Base-by-base conservation (phyloP, 1,140 invertebrate genomes). In the Drosophila saltans region DNA sequence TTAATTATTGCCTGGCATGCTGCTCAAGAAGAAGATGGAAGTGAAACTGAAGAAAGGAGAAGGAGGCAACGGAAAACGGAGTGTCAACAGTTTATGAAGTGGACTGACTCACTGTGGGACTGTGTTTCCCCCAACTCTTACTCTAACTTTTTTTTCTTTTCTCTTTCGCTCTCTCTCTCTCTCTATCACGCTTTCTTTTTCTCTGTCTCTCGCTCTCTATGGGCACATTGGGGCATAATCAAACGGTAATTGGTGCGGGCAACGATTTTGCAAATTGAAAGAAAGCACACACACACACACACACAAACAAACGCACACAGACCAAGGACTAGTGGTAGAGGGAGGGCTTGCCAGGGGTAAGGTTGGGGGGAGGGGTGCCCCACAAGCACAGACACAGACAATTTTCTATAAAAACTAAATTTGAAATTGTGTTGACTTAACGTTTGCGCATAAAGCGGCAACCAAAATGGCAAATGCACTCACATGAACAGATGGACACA, bases 381-480 rank as follows among this genome's bases (percentile, higher is more conserved):
- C 28, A 39, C 21, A 61, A 59, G 55, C 66, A 52, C 45, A 66
- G 74, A 78, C 68, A 69, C 61, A 72, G 77, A 84, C 82, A 81
- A 81, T 86, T 89, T 89, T 86, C 76, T 80, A 86, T 89, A 84
- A 88, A 81, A 88, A 80, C 84, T 72, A 84, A 84, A 88, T 88
- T 89, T 81, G 70, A 89, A 89, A 89, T 89, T 89, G 84, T 89
- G 84, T 89, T 89, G 84, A 89, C 85, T 90, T 89, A 89, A 89
- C 81, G 71, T 80, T 88, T 71, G 76, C 76, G 83, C 82, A 84
- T 85, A 85, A 86, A 86, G 76, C 69, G 81, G 74, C 65, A 80
- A 80, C 73, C 67, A 78, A 86, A 78, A 81, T 81, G 80, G 80
- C 80, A 89, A 84, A 89, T 89, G 84, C 83, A 88, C 69, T 89